A percentile compares a stretch with the other conserved stretches of the same genome.
Conservation (phyloP, 2,888 invertebrate genomes). For the Hirtodrosophila duncani region DNA sequence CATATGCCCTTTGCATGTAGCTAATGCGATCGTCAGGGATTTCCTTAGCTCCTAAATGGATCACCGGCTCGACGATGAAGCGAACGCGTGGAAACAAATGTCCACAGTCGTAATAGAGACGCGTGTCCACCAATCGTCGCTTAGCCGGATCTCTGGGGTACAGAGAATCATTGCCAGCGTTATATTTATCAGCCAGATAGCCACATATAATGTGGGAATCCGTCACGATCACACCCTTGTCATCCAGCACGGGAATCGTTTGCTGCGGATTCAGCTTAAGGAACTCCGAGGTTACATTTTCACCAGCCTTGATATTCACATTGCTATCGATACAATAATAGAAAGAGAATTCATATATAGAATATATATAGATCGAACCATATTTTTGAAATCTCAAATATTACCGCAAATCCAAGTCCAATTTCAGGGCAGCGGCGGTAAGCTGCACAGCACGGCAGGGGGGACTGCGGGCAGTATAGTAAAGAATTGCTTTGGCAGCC, state of each 20-base stretch:
- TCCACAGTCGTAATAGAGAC: slow-evolving; percentile 75
- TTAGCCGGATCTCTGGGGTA: slow-evolving; percentile 80
- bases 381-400: slow-evolving; percentile 2
- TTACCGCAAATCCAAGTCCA: slow-evolving; percentile 81
- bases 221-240: slow-evolving; percentile 70
- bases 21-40: slow-evolving; percentile 76
- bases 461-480: slow-evolving; percentile 82
- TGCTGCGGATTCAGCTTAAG: slow-evolving; percentile 81
- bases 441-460: slow-evolving; percentile 83
- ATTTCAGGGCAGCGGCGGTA: slow-evolving; percentile 82
- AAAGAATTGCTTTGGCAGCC: slow-evolving; percentile 78
- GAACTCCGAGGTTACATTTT: slow-evolving; percentile 73
- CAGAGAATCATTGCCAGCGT: slow-evolving; percentile 75
- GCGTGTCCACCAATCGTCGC: slow-evolving; percentile 79
- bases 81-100: slow-evolving; percentile 74
- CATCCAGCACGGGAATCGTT: slow-evolving; percentile 76
- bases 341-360: neutral
- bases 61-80: slow-evolving; percentile 74
- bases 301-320: slow-evolving; percentile 72
- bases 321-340: slow-evolving; percentile 57
- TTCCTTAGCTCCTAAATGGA: slow-evolving; percentile 75
- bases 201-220: slow-evolving; percentile 80
- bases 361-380: neutral
- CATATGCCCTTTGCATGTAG: slow-evolving; percentile 78
- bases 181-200: slow-evolving; percentile 81